Evolutionary conservation across 2,888 invertebrate species (phyloP).

Genomic region (Dicyrtoma fusca): DNA sequence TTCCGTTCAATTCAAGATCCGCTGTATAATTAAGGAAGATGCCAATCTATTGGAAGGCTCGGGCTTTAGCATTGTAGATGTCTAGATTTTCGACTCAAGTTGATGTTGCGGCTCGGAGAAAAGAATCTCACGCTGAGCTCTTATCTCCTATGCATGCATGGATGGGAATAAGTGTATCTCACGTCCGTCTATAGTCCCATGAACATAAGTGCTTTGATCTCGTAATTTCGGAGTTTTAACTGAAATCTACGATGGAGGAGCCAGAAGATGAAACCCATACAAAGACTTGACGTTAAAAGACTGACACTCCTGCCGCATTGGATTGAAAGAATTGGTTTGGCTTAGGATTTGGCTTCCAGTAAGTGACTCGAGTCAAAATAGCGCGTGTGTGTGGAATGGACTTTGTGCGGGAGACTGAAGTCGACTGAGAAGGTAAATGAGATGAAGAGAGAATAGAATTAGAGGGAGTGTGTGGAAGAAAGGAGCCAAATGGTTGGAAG

Average conservation of each 20-base stretch:
- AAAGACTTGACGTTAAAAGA: background rate
- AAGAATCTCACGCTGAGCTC: too few relatives aligned
- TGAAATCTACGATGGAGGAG: background rate
- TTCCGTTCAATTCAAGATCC: constrained; percentile 10
- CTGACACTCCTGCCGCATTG: background rate
- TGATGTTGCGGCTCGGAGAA: too few relatives aligned
- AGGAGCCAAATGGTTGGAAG: constrained; percentile 50
- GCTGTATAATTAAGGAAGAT: constrained; percentile 34
- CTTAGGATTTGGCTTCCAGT: background rate
- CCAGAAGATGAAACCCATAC: background rate
- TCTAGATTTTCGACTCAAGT: too few relatives aligned
- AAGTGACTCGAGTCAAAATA: background rate
- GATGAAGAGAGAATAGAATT: constrained; percentile 36
- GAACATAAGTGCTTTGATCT: too few relatives aligned
- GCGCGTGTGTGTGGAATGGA: background rate
- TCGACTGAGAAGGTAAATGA: constrained; percentile 38
- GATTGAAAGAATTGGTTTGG: constrained; percentile 22
- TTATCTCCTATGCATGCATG: too few relatives aligned
- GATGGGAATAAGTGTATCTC: too few relatives aligned
- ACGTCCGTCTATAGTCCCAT: too few relatives aligned
- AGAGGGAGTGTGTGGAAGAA: constrained; percentile 6
- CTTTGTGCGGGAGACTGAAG: constrained; percentile 17
- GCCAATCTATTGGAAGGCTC: constrained; percentile 15
- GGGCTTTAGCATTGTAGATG: too few relatives aligned
- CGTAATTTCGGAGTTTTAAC: too few relatives aligned